phyloP scores from a whole-genome alignment of 2,113 vertebrate species.

The Talpa occidentalis region DNA sequence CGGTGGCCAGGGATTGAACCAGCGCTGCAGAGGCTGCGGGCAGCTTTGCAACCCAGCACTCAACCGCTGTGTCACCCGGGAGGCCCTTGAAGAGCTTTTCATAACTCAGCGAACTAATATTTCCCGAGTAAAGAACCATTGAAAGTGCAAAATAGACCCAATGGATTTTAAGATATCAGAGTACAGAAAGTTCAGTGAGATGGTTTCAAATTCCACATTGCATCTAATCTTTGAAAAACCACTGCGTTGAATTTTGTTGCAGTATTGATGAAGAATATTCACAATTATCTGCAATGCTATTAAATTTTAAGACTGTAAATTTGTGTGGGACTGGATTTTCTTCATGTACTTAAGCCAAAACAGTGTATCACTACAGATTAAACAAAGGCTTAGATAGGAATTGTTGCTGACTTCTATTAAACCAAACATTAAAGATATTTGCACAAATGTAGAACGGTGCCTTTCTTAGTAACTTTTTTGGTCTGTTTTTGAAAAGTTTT shows the following conservation, averaged over 20 bases:
- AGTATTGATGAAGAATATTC: not conserved
- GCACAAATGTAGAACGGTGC: not conserved
- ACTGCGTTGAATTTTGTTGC: not conserved
- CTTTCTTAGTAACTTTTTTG: not conserved
- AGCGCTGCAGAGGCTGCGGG: no score
- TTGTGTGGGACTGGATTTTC: not conserved
- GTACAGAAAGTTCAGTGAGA: not conserved
- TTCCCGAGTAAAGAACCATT: not conserved
- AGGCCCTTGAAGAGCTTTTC: no score
- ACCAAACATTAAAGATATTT: not conserved
- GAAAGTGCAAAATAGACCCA: not conserved
- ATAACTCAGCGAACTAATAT: not conserved
- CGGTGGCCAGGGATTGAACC: no score
- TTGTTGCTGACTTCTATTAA: not conserved
- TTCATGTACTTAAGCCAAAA: not conserved
- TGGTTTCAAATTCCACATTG: not conserved
- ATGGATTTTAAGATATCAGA: not conserved
- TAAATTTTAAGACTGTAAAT: not conserved
- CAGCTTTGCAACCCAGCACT: no score
- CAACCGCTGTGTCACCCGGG: no score
- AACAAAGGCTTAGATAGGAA: not conserved
- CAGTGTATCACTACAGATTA: not conserved
- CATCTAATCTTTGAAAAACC: not conserved
- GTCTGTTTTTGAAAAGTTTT: not conserved
- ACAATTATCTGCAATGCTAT: not conserved